phyloP scores from a whole-genome alignment of 2,113 vertebrate species.

The Talpa occidentalis region DNA sequence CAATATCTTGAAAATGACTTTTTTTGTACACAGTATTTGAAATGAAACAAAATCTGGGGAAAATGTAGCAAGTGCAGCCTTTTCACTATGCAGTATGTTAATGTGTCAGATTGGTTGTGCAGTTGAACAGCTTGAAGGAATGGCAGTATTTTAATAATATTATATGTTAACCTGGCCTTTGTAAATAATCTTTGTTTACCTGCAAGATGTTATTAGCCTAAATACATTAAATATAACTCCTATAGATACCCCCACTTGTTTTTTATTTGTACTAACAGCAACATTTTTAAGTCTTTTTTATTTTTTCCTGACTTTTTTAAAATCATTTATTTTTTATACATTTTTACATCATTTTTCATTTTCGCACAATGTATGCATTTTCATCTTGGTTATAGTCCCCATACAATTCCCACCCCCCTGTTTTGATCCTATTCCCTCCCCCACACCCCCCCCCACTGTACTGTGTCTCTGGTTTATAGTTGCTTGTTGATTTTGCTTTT shows the following conservation, averaged over 20 bases:
- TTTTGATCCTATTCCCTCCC: too few species aligned
- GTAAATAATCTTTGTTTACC: conserved; percentile 56
- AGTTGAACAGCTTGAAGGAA: conserved; percentile 49
- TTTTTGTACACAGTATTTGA: conserved; percentile 68
- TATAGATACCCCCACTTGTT: not conserved
- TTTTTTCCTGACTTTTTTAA: too few species aligned
- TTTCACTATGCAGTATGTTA: conserved; percentile 58
- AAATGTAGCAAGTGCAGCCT: conserved; percentile 27
- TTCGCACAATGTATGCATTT: too few species aligned
- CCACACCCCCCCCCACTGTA: too few species aligned
- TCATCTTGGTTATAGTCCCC: too few species aligned
- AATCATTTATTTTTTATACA: too few species aligned
- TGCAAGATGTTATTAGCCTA: conserved; percentile 45
- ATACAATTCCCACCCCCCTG: too few species aligned
- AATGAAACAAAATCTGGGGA: conserved; percentile 74
- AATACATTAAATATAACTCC: not conserved
- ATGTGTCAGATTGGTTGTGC: conserved; percentile 51
- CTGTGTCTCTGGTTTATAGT: too few species aligned
- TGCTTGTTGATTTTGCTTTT: too few species aligned
- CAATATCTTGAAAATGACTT: conserved; percentile 51
- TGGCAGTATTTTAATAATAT: conserved; percentile 57
- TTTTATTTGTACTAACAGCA: not conserved
- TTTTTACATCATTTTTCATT: too few species aligned
- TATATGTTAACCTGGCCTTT: conserved; percentile 56
- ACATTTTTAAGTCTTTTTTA: not conserved